A percentile compares a stretch with the other conserved stretches of the same genome.
phyloP scores from a whole-genome alignment of 2,797 vertebrate species.

The Poecilia velifera region DNA sequence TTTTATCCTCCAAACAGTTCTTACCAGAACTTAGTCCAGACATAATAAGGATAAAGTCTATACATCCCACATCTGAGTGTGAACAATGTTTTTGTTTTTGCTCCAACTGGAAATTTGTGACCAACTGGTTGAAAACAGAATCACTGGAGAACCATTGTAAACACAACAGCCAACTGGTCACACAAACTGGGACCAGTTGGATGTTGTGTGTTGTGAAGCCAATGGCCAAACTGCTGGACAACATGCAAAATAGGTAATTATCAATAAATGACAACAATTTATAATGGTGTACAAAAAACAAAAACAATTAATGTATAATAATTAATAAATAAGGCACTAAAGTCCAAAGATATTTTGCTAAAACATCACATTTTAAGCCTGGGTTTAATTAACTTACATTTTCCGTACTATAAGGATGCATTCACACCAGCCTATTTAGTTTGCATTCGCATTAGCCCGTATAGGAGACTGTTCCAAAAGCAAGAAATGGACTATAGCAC shows the following conservation, averaged over 20 bases:
- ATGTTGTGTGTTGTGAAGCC: too few relatives aligned
- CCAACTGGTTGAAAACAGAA: constrained; percentile 2
- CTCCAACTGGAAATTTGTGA: constrained; percentile 20
- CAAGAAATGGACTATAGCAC: background rate
- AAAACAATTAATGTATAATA: background rate
- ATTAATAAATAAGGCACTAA: background rate
- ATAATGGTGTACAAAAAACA: background rate
- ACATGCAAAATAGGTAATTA: background rate
- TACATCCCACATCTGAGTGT: constrained; percentile 10
- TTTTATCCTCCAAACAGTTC: background rate
- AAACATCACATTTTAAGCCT: background rate
- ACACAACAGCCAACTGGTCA: background rate
- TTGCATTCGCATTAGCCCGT: too few relatives aligned
- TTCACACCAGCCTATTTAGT: background rate
- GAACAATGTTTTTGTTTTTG: constrained; percentile 8
- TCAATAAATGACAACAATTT: background rate
- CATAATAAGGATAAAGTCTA: constrained; percentile 21
- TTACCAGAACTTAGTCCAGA: constrained; percentile 8
- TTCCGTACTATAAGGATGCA: too few relatives aligned
- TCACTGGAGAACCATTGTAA: background rate
- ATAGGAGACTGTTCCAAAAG: background rate
- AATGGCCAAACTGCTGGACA: background rate
- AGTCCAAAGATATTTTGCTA: background rate
- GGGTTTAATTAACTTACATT: background rate
- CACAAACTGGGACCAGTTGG: too few relatives aligned